Evolutionary conservation across 2,888 invertebrate species (phyloP).

Genomic region (Dysmachus trigonus): DNA sequence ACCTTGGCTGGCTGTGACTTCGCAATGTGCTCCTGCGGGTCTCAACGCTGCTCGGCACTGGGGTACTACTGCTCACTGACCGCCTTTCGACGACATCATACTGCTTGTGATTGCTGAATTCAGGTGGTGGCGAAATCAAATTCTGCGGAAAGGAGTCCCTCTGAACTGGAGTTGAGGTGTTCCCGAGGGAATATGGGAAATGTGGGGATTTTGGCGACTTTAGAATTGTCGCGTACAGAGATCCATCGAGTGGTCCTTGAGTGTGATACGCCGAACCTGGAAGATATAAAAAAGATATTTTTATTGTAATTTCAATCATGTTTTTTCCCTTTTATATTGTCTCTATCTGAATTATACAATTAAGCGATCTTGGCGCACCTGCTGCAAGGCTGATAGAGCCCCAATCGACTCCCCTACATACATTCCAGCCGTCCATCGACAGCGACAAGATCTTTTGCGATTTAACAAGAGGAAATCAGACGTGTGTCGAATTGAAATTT

Average conservation of each 20-base stretch:
- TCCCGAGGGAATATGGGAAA: conserved; percentile 19
- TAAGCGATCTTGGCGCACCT: conserved; percentile 10
- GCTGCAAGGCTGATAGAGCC: not conserved
- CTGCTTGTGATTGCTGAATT: conserved; percentile 51
- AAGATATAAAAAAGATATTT: not conserved
- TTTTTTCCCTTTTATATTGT: not conserved
- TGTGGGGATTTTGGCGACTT: conserved; percentile 54
- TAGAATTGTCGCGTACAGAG: conserved; percentile 81
- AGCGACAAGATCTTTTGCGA: not conserved
- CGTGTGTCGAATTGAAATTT: conserved; percentile 24
- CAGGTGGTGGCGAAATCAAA: conserved; percentile 51
- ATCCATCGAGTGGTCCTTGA: conserved; percentile 88
- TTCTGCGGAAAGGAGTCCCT: not conserved
- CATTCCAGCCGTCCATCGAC: not conserved
- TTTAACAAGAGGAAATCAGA: conserved; percentile 29
- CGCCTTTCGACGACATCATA: conserved; percentile 38
- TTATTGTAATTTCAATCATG: not conserved
- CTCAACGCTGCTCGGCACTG: conserved; percentile 43
- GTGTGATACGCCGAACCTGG: conserved; percentile 68
- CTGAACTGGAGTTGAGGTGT: not conserved
- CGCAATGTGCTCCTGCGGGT: conserved; percentile 37
- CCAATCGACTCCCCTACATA: not conserved
- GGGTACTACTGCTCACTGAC: conserved; percentile 49
- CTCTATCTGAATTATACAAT: not conserved
- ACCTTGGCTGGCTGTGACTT: conserved; percentile 26